Percentiles rank a stretch among this genome's conserved stretches.
These are phyloP conservation scores for Nasua narica DNA, from an alignment of 2,797 vertebrate genomes.

Conservation along the genomic window DNA sequence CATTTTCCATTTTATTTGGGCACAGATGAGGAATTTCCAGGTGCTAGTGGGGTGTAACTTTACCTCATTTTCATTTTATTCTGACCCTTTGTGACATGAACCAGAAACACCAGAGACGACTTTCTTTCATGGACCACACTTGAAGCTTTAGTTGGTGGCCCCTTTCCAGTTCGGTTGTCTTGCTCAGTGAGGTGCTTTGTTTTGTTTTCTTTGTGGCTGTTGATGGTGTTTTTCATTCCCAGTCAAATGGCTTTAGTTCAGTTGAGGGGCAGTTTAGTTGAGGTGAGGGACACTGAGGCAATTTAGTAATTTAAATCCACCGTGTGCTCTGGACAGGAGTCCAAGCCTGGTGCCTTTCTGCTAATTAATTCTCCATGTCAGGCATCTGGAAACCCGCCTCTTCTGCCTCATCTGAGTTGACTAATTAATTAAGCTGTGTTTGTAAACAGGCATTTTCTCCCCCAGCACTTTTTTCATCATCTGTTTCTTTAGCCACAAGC, in stretches of 20 bases:
- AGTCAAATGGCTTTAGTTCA: background rate
- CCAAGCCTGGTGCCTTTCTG: constrained; percentile 69
- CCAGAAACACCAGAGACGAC: background rate
- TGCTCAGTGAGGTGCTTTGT: background rate
- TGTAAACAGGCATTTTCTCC: constrained; percentile 78
- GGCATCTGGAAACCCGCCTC: constrained; percentile 77
- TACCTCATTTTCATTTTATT: background rate
- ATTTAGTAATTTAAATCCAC: constrained; percentile 65
- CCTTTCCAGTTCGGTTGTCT: constrained; percentile 3
- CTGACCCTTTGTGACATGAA: background rate
- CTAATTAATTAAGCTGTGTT: constrained; percentile 82
- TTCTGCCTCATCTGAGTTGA: constrained; percentile 76
- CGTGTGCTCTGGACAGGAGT: constrained; percentile 74
- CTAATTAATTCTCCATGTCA: constrained; percentile 82
- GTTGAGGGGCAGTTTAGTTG: background rate
- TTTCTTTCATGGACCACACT: background rate
- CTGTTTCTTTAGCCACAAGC: constrained; percentile 73
- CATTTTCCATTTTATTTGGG: background rate
- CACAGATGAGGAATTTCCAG: background rate
- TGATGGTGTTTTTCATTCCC: background rate
- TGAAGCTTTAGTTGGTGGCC: background rate
- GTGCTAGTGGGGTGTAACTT: background rate
- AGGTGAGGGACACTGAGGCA: background rate
- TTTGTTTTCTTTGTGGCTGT: background rate
- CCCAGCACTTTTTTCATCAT: constrained; percentile 72